Evolutionary conservation across 2,797 vertebrate genomes (phyloP), one percentile per base, ranked within the genome.

Genomic region (Phrynocephalus forsythii): DNA sequence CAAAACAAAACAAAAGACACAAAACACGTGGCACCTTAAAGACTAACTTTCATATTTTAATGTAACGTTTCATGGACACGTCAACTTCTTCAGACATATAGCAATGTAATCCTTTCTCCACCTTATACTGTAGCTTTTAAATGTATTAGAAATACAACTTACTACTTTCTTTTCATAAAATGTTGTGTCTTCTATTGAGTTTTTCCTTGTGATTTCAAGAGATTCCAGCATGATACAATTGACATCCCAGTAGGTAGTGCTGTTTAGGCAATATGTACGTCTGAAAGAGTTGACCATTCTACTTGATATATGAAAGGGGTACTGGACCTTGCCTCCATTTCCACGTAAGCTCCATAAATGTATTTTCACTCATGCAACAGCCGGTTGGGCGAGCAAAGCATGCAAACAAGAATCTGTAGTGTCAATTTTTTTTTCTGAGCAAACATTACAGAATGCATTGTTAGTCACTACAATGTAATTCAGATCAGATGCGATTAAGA

Each of bases 381-480:
- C 52, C 13, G 11, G 52, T 56, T 56, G 52, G 9, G 52, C 3
- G 52, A 56, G 52, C 52, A 56, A 13, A 56, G 1, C 52, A 56
- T 13, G 9, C 52, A 56, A 56, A 56, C 52, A 63, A 20, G 60
- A 63, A 63, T 63, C 38, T 24, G 22, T 38, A 28, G 33, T 44
- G 76, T 18, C 22, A 22, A 6, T 10, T 60, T 63, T 73, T 7
- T 24, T 73, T 84, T 84, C 30, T 72, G n/a, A 72, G 30, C 30
- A 83, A 13, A 75, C 24, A 84, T 44, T 9, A 76, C 16, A 82
- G 66, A 67, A 82, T 66, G 56, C 79, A 76, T 28, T 0, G 24
- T 6, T 72, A 90, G 69, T 78, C 84, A 84, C 30, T 89, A 18
- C 5, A 22, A 28, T 5, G 9, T 28, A 78, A 87, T 82, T 87